Evolutionary conservation across 2,797 vertebrate species (phyloP).

Genomic region (Gorsachius magnificus): DNA sequence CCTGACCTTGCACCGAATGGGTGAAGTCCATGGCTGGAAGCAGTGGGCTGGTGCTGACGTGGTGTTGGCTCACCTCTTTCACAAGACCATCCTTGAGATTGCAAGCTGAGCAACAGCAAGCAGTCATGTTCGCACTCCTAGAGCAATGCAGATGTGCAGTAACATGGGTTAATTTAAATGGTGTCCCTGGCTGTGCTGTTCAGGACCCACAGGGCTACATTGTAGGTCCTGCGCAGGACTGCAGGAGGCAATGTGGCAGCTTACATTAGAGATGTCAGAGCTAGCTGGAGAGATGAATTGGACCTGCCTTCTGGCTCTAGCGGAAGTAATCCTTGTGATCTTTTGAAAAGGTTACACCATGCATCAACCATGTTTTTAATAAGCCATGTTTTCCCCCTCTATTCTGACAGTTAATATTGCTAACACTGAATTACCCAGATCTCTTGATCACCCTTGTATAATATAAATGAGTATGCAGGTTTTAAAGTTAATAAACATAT

Average conservation of each 20-base stretch:
- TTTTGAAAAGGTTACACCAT: not conserved
- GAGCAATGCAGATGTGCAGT: not conserved
- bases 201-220: not conserved
- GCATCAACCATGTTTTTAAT: not conserved
- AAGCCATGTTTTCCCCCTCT: not conserved
- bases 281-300: not conserved
- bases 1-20: not conserved
- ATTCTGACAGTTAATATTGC: not conserved
- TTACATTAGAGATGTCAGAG: not conserved
- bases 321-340: not conserved
- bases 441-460: not conserved
- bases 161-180: not conserved
- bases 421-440: not conserved
- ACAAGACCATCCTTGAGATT: not conserved
- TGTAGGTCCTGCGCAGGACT: not conserved
- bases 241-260: not conserved
- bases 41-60: not conserved
- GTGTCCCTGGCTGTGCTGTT: not conserved
- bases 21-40: not conserved
- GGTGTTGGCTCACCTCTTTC: not conserved
- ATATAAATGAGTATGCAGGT: not conserved
- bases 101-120: not conserved
- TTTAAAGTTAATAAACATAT: not conserved
- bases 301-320: not conserved
- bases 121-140: not conserved